A percentile compares a stretch with the other conserved stretches of the same genome.
Conservation (phyloP, 2,888 invertebrate species). For the Acanthococcus lagerstroemiae region DNA sequence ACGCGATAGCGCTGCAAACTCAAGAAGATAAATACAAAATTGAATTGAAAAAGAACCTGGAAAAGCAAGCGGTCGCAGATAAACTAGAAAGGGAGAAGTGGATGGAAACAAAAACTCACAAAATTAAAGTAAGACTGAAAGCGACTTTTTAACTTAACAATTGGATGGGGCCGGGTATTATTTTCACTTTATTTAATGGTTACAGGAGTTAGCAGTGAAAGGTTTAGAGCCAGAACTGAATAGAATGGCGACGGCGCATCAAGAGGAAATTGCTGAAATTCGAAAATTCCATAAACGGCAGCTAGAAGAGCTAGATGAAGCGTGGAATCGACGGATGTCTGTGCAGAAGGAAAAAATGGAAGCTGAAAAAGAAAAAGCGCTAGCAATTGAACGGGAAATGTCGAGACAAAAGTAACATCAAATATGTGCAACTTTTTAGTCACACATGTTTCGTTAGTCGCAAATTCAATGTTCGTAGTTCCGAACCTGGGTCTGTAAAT, state of each 20-base stretch:
- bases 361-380: slow-evolving; percentile 52
- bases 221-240: slow-evolving; percentile 76
- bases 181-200: slow-evolving; percentile 3
- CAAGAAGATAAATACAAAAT: slow-evolving; percentile 64
- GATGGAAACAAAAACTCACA: slow-evolving; percentile 73
- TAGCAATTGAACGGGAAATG: slow-evolving; percentile 52
- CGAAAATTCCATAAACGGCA: slow-evolving; percentile 56
- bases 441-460: too few relatives aligned
- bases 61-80: slow-evolving; percentile 66
- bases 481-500: too few relatives aligned
- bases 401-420: slow-evolving; percentile 47
- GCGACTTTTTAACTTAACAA: background rate
- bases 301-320: slow-evolving; percentile 53
- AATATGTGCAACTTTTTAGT: too few relatives aligned
- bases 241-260: slow-evolving; percentile 63
- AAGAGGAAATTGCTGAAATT: slow-evolving; percentile 58
- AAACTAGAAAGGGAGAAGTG: slow-evolving; percentile 64
- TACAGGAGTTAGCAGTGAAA: slow-evolving; percentile 69
- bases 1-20: slow-evolving; percentile 55
- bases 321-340: slow-evolving; percentile 52
- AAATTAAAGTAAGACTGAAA: slow-evolving; percentile 67
- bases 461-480: too few relatives aligned
- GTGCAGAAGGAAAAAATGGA: slow-evolving; percentile 51
- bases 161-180: background rate
- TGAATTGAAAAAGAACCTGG: slow-evolving; percentile 62